Conservation (phyloP, 2,113 vertebrate genomes). For the Chascanopsetta lugubris region DNA sequence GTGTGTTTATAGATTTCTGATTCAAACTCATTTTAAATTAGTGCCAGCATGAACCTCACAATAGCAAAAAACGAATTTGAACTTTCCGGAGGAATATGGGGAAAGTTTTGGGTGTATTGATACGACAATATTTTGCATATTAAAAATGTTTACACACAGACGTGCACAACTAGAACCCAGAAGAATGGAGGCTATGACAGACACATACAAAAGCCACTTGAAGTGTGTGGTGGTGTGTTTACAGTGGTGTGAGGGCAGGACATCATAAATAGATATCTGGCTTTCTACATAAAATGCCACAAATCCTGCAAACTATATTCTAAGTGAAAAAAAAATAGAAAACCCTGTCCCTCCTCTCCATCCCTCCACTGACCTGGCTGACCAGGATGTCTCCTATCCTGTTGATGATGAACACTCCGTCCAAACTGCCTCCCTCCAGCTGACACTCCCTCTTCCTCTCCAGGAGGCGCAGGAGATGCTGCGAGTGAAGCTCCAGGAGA, state of each 20-base stretch:
- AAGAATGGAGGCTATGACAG: too few relatives aligned
- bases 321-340: neutral
- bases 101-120: neutral
- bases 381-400: constrained; percentile 92
- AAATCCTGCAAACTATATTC: too few relatives aligned
- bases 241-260: too few relatives aligned
- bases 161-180: too few relatives aligned
- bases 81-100: neutral
- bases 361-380: constrained; percentile 84
- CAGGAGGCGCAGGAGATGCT: constrained; percentile 89
- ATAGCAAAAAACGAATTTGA: too few relatives aligned
- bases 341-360: neutral
- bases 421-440: constrained; percentile 64
- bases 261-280: too few relatives aligned
- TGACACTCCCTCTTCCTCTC: constrained; percentile 90
- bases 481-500: constrained; percentile 89
- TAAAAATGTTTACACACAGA: neutral
- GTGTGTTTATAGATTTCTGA: too few relatives aligned
- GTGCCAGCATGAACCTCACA: too few relatives aligned
- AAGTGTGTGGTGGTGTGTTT: too few relatives aligned
- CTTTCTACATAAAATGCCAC: too few relatives aligned
- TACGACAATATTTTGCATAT: neutral
- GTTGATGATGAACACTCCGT: constrained; percentile 86
- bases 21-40: neutral
- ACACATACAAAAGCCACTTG: too few relatives aligned